Evolutionary conservation across 2,888 invertebrate species (phyloP).

Genomic region (Thymelicus lineola): DNA sequence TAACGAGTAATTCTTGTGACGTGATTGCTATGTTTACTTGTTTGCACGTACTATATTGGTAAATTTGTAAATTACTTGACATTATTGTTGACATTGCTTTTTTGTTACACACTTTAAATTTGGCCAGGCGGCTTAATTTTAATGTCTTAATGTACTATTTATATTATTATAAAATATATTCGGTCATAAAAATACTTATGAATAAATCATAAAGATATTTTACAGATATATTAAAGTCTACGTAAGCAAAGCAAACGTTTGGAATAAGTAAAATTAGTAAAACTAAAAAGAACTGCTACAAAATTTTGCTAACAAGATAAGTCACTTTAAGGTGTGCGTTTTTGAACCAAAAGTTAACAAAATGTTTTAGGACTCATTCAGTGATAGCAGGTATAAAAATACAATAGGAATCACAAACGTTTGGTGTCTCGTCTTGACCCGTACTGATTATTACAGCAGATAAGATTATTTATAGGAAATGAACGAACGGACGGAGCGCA

Average conservation of each 20-base stretch:
- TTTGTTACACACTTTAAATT: background rate
- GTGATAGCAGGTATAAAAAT: conserved; percentile 43
- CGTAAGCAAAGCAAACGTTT: too few relatives aligned
- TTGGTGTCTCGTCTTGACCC: conserved; percentile 55
- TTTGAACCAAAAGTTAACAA: too few relatives aligned
- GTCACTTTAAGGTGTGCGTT: too few relatives aligned
- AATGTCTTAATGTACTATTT: too few relatives aligned
- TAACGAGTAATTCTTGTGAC: conserved; percentile 18
- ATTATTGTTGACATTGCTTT: background rate
- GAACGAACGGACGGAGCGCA: conserved; percentile 60
- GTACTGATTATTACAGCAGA: conserved; percentile 67
- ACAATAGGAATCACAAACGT: conserved; percentile 48
- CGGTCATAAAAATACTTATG: too few relatives aligned
- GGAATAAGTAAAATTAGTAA: too few relatives aligned
- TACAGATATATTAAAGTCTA: too few relatives aligned
- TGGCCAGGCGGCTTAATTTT: background rate
- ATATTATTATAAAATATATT: too few relatives aligned
- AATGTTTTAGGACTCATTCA: conserved; percentile 17
- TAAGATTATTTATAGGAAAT: conserved; percentile 75
- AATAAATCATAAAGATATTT: too few relatives aligned
- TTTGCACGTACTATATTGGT: background rate
- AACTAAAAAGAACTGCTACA: too few relatives aligned
- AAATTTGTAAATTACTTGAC: conserved; percentile 7
- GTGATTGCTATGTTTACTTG: conserved; percentile 12
- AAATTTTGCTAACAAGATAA: too few relatives aligned